These are phyloP conservation scores for Eretmochelys imbricata DNA, from an alignment of 2,113 vertebrate species.

Conservation along the genomic window DNA sequence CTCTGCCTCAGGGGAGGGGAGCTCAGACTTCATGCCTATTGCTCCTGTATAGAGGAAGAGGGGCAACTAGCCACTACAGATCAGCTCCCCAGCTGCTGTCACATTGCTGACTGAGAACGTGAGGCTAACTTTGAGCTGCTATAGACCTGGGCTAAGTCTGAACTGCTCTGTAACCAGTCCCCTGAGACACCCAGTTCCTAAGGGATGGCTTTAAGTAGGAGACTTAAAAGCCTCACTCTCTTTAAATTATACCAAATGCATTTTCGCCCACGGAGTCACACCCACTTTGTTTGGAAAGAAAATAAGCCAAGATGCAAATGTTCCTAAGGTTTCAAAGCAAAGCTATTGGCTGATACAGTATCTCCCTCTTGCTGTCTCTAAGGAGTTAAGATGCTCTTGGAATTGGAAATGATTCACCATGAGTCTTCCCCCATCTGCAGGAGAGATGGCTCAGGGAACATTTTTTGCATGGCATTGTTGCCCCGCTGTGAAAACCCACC, in stretches of 20 bases:
- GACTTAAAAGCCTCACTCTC: background rate
- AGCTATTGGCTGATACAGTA: background rate
- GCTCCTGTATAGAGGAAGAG: background rate
- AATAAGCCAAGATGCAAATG: conserved; percentile 15
- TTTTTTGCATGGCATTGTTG: background rate
- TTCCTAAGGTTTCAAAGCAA: background rate
- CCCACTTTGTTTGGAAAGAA: conserved; percentile 49
- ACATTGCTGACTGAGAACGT: background rate
- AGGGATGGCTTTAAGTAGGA: background rate
- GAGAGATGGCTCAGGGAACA: background rate
- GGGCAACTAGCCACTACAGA: fast-evolving
- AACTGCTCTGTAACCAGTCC: background rate
- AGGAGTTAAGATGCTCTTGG: conserved; percentile 20
- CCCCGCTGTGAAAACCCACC: background rate
- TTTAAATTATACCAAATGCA: conserved; percentile 30
- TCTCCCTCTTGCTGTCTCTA: background rate
- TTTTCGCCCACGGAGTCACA: conserved; percentile 1
- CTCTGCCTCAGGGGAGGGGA: background rate
- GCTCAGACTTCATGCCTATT: background rate
- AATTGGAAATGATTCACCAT: background rate
- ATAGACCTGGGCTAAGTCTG: background rate
- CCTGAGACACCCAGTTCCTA: background rate
- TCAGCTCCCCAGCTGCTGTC: fast-evolving
- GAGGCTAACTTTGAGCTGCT: fast-evolving
- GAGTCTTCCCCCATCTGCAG: background rate